Evolutionary conservation across 2,888 invertebrate genomes (phyloP).

Genomic region (Drosophila nigricruria): DNA sequence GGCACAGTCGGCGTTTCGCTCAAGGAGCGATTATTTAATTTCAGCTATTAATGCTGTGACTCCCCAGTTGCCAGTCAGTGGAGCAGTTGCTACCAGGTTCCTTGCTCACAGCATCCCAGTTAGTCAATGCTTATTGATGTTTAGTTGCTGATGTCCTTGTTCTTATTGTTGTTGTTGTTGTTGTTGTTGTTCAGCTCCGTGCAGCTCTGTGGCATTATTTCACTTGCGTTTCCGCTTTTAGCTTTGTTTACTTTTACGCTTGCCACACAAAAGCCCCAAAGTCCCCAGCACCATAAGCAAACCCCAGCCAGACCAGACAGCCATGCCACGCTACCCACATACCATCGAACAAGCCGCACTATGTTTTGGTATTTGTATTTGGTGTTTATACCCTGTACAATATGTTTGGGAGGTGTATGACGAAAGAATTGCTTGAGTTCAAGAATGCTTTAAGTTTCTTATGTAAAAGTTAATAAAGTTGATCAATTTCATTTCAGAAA

Average conservation of each 20-base stretch:
- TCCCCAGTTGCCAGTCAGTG: constrained; percentile 57
- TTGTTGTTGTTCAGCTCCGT: constrained; percentile 44
- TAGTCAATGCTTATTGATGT: constrained; percentile 80
- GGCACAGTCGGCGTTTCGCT: constrained; percentile 54
- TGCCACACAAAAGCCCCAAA: constrained; percentile 79
- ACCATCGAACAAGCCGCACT: constrained; percentile 68
- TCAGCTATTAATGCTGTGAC: constrained; percentile 73
- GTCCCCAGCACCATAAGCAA: constrained; percentile 66
- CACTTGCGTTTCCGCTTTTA: constrained; percentile 80
- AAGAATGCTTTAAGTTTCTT: neutral
- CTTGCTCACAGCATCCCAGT: constrained; percentile 57
- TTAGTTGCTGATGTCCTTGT: constrained; percentile 61
- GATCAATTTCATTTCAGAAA: too few relatives aligned
- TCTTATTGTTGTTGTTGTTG: constrained; percentile 29
- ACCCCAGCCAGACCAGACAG: constrained; percentile 39
- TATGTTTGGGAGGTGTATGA: neutral
- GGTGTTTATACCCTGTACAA: constrained; percentile 50
- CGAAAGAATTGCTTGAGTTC: neutral
- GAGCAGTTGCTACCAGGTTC: constrained; percentile 46
- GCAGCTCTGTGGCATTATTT: constrained; percentile 68
- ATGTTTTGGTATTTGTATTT: constrained; percentile 78
- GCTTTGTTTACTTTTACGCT: constrained; percentile 80
- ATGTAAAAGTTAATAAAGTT: neutral
- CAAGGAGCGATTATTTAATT: constrained; percentile 80
- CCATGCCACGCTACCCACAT: constrained; percentile 39